A percentile compares a stretch with the other conserved stretches of the same genome.
Conservation (phyloP, 92 coral and sea anemone genomes). For the Palythoa heliodiscus region DNA sequence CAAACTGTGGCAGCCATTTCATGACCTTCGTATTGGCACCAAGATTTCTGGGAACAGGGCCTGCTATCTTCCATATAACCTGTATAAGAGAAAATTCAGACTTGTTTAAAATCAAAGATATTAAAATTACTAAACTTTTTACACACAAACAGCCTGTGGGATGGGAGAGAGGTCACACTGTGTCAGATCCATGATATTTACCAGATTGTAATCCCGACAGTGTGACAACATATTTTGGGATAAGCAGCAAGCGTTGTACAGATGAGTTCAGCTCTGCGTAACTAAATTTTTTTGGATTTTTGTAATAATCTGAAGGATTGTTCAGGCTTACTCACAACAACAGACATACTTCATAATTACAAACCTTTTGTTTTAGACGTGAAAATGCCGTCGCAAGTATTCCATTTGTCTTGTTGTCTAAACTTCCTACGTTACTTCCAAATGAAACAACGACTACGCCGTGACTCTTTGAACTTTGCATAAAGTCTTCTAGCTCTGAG, state of each 20-base stretch:
- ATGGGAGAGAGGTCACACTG: no score
- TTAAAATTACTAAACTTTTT: no score
- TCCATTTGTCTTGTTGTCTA: not conserved
- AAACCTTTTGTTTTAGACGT: not conserved
- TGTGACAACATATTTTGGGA: no score
- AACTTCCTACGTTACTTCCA: not conserved
- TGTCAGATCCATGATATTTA: no score
- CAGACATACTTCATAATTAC: not conserved
- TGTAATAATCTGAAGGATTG: no score
- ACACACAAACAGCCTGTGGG: no score
- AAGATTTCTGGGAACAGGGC: not conserved
- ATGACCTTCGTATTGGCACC: slow-evolving; percentile 5
- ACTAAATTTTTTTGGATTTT: no score
- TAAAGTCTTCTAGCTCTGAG: not conserved
- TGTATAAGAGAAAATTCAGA: not conserved
- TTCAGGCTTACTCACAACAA: no score
- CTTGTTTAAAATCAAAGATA: no score
- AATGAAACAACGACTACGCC: not conserved
- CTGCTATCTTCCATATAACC: not conserved
- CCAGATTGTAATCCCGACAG: no score
- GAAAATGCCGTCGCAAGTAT: not conserved
- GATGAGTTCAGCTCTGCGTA: no score
- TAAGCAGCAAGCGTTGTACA: no score
- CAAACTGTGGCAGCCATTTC: slow-evolving; percentile 27
- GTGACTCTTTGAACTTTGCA: not conserved